Base-by-base conservation (phyloP, 2,888 invertebrate genomes). In the Chelonus formosanus region DNA sequence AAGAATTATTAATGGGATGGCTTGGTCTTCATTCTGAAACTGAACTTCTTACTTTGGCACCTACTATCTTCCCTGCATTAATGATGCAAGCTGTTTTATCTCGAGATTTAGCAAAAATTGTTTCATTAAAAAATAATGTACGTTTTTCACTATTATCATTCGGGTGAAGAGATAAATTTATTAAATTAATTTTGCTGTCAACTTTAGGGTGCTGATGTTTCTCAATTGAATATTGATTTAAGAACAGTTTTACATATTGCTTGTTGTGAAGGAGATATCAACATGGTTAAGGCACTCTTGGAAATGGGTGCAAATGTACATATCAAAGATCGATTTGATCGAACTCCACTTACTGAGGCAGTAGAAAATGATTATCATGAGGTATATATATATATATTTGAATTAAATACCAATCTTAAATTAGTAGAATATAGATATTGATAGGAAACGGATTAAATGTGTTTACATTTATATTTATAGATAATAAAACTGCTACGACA, bases 281-380 rank as follows among this genome's bases (percentile, higher is more conserved):
- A 87, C 0, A 87, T 93, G 1, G 92, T 95, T 0, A 89, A 90
- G 70, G 91, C 89, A 80, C 85, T 96, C 40, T 85, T 97, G 35
- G 87, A 88, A 61, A 89, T 91, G 75, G 96, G 96, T 0, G 94
- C 94, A 0, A 92, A 91, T 59, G 93, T 96, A 3, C 95, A 96
- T 78, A 85, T 89, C 47, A 90, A 91, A 71, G 94, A 94, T 75
- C 87, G 88, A 72, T 87, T 86, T 74, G 93, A 89, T 70, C 90
- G 89, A 74, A 91, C 90, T 31, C 92, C 90, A 0, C 88, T 94
- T 0, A 86, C 90, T 63, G 90, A 91, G 68, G 93, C 94, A 0
- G 87, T 93, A 1, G 85, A 89, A 50, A 85, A 85, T 50, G 90
- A 92, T 74, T 87, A 88, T 63, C 86, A 87, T 10, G 86, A 87